These are phyloP conservation scores for Gari tellinella DNA, from an alignment of 2,888 invertebrate species.

Conservation along the genomic window DNA sequence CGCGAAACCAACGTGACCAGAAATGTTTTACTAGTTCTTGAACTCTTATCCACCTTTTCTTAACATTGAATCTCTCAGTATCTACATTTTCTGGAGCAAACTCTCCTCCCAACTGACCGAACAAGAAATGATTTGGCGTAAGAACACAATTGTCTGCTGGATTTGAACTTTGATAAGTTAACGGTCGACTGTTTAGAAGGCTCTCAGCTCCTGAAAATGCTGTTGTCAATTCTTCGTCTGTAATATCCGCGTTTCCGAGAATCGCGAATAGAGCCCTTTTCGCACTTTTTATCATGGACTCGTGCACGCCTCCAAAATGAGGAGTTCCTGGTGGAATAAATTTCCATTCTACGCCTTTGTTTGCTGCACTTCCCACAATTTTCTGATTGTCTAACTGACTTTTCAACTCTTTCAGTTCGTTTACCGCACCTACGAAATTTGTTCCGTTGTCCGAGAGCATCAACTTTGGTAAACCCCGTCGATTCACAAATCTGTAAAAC, in stretches of 20 bases:
- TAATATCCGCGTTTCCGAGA: slow-evolving; percentile 34
- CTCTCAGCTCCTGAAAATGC: slow-evolving; percentile 45
- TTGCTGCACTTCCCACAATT: slow-evolving; percentile 14
- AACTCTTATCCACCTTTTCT: slow-evolving; percentile 39
- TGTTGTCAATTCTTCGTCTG: slow-evolving; percentile 44
- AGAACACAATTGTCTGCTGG: slow-evolving; percentile 22
- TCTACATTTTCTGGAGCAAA: slow-evolving; percentile 41
- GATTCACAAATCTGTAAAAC: slow-evolving; percentile 33
- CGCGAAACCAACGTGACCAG: slow-evolving; percentile 36
- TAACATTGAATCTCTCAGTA: background rate
- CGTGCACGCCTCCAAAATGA: slow-evolving; percentile 56
- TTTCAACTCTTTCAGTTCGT: slow-evolving; percentile 33
- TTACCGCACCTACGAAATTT: slow-evolving; percentile 41
- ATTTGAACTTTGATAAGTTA: slow-evolving; percentile 33
- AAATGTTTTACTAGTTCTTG: slow-evolving; percentile 57
- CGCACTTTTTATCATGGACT: slow-evolving; percentile 50
- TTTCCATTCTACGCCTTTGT: slow-evolving; percentile 43
- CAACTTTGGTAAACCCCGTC: slow-evolving; percentile 35
- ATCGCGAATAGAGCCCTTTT: slow-evolving; percentile 54
- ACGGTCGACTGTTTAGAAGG: slow-evolving; percentile 39
- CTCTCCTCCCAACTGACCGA: slow-evolving; percentile 46
- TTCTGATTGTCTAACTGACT: slow-evolving; percentile 33
- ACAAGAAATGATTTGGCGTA: slow-evolving; percentile 59
- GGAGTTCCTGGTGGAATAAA: slow-evolving; percentile 55
- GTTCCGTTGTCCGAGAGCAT: slow-evolving; percentile 47